Evolutionary conservation across 1,140 invertebrate genomes (phyloP), one percentile per base, ranked within the genome.

Genomic region (Whitmania pigra): DNA sequence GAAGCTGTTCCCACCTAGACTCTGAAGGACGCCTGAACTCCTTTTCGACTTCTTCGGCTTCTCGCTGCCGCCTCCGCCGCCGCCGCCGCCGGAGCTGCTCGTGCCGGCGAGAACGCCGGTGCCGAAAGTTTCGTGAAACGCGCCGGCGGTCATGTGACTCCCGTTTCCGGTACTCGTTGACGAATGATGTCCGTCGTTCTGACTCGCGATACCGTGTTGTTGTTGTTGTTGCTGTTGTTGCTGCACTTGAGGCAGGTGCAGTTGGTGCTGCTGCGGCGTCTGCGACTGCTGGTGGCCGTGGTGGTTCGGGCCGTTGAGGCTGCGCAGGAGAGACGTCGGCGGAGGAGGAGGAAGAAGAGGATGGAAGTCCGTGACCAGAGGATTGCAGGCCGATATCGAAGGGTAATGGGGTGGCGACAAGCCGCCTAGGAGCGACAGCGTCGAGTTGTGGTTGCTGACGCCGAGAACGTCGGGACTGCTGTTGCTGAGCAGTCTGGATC

Each of bases 71-170:
- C n/a, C n/a, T n/a, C n/a, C n/a, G n/a, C 69, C 43, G 11, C 69
- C 69, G n/a, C 69, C 69, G 4, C 69, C 43, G 6, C 69, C 69
- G 17, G 29, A n/a, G n/a, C 69, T 49, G 29, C 69, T 63, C 22
- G 22, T 63, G 29, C 57, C 57, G 18, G 29, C 57, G 13, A 63
- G 11, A n/a, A 63, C 57, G 57, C 22, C 57, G 57, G 29, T 31
- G 57, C 57, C 22, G 57, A 63, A 22, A 11, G 22, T 22, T 31
- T 63, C 22, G 57, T 25, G 22, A 20, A 63, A 63, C 2, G 22
- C 57, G 57, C 29, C 57, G 57, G 22, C 57, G 57, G 29, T 49
- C 69, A 49, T 36, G 69, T 70, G 69, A 70, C 69, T 53, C n/a
- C 67, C 67, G 69, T 53, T 70, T 36, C 67, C 67, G n/a, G 29